Base-by-base conservation (phyloP, 2,888 invertebrate species). In the Drosophila dives region DNA sequence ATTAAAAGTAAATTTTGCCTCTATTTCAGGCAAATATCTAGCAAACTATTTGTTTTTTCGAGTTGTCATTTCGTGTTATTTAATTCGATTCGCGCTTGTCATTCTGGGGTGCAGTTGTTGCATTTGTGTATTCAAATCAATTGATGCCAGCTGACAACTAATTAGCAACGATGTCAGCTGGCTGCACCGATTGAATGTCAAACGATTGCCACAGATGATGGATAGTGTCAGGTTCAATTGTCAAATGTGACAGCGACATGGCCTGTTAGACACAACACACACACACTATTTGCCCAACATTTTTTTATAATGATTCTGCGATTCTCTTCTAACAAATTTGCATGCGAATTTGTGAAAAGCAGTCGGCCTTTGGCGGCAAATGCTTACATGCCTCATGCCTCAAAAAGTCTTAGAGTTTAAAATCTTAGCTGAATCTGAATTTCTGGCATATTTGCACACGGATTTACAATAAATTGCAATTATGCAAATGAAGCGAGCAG, bases 381-480 rank as follows among this genome's bases (percentile, higher is more conserved):
- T 49, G 32, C 51, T 54, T 12, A 10, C 20, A 80, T 80, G 80
- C 77, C 86, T 77, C 80, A 77, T 29, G 29, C 29, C 29, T 29
- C 74, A 72, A 68, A 72, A 77, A 72, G 77, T 40, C 63, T 72
- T 49, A 55, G 45, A 10, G 40, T n/a, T 11, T n/a, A n/a, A n/a
- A 42, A 12, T 15, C 45, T 45, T 45, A 23, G 45, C 23, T 45
- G 45, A 23, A 45, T 7, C 66, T 66, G 60, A 81, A 88, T 88
- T 83, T 86, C 73, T 88, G 67, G 82, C 81, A 83, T 86, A 75
- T 80, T 86, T 86, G 80, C 86, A 83, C 86, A 76, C 83, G 79
- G 86, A 75, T 79, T 86, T 84, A 87, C 86, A 87, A 83, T 72
- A 85, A 87, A 89, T 85, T 85, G 87, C 86, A 89, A 87, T 87